Evolutionary conservation across 2,888 invertebrate genomes (phyloP), one percentile per base, ranked within the genome.

Genomic region (Malacosoma neustria): DNA sequence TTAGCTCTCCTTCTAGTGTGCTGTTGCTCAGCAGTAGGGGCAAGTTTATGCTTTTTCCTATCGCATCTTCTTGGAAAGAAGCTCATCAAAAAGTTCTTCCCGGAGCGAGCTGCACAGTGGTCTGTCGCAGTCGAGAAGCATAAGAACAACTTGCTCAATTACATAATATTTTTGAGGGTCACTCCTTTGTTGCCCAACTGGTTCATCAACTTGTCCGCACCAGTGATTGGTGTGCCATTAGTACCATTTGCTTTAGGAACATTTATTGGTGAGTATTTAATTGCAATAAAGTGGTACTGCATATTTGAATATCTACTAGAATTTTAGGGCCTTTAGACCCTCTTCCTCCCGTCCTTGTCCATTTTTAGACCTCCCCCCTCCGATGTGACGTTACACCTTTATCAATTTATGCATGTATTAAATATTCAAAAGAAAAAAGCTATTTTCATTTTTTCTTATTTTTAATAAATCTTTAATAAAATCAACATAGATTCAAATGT

Each of bases 151-250:
- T 85, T 99, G 48, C 89, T 99, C 42, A 96, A 96, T 84, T 99
- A 99, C 70, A 96, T 99, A 56, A 89, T 99, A 62, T 99, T 99
- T 75, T 87, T 99, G 51, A 90, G 99, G 51, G 94, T 99, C 64
- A 99, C 99, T 14, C 99, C 99, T 37, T 92, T 99, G 66, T 87
- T 99, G 57, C 99, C 99, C 4, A 99, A 99, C 76, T 99, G 99
- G 99, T 98, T 99, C 73, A 98, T 98, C 49, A 98, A 98, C 80
- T 89, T 99, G 65, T 92, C 96, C 0, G 95, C 98, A 45, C 99
- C 99, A 30, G 95, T 99, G 29, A 94, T 99, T 57, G 97, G 97
- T 54, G 98, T 99, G 29, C 98, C 98, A 1, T 75, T 99, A 43
- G 64, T 90, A 46, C 96, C 96, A 42, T 99, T 99, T 82, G 96